Evolutionary conservation across 2,113 vertebrate species (phyloP), one percentile per base, ranked within the genome.

Genomic region (Labrus mixtus): DNA sequence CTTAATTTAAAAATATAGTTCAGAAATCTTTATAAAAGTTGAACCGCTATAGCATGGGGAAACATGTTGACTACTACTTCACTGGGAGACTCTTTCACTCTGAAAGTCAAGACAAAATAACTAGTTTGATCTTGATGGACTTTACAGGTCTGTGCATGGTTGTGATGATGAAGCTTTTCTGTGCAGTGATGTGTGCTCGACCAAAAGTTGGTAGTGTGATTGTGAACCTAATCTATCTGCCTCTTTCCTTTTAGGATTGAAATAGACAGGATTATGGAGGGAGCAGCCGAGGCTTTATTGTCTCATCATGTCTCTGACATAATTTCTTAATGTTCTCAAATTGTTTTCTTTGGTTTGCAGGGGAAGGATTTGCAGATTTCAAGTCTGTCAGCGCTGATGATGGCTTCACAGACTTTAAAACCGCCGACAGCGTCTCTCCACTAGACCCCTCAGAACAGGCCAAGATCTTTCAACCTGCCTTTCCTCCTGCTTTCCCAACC

Each of bases 371-470:
- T 91, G 94, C 96, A 79, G 97, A 98, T 92, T 97, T 98, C 95
- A 97, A 96, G 91, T 95, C 96, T 67, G 74, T 94, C 74, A 94
- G 95, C 81, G 64, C 93, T 3, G 98, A 98, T 23, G 97, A 98
- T 45, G 96, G 97, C 85, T 99, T 99, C 95, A 97, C 97, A 73
- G 97, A 99, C 94, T 98, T 98, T 93, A 99, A 99, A 95, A 99
- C 98, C 8, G 97, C 97, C 23, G 96, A 98, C 94, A 97, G 95
- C 87, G 13, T 97, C 88, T 97, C 97, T 83, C 97, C 97, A 17
- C 68, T 99, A 97, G 97, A 99, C 58, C 94, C 95, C 5, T 91
- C 97, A 22, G 88, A 95, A 12, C 96, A 95, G 88, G 93, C 96
- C 86, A 96, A 96, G 91, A 79, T 94, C 66, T 97, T 97, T 78